phyloP scores from a whole-genome alignment of 2,888 invertebrate genomes.

The Atrina japonica region DNA sequence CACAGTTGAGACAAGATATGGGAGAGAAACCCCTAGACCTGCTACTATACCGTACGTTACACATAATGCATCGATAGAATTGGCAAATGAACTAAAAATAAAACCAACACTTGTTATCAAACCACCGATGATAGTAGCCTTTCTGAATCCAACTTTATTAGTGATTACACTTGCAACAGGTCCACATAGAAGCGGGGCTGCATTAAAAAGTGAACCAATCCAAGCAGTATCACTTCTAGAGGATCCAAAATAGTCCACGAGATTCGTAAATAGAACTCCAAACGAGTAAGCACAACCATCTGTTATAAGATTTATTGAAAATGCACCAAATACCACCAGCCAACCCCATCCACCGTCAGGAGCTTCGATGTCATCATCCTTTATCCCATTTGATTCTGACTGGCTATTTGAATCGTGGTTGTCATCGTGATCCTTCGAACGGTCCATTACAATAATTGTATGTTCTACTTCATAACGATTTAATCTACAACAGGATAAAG shows the following conservation, averaged over 20 bases:
- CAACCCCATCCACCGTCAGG: slow-evolving; percentile 91
- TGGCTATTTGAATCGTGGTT: neutral
- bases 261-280: slow-evolving; percentile 92
- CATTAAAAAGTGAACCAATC: slow-evolving; percentile 94
- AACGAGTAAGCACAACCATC: slow-evolving; percentile 96
- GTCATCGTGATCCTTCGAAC: neutral
- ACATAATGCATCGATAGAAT: slow-evolving; percentile 68
- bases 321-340: slow-evolving; percentile 93
- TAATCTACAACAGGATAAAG: no score
- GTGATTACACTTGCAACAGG: slow-evolving; percentile 72
- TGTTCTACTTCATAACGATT: no score
- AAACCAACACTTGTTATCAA: slow-evolving; percentile 74
- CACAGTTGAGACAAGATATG: slow-evolving; percentile 77
- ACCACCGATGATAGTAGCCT: slow-evolving; percentile 72
- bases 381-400: neutral
- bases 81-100: slow-evolving; percentile 65
- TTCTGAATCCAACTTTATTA: slow-evolving; percentile 72
- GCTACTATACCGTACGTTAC: slow-evolving; percentile 75
- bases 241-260: slow-evolving; percentile 91
- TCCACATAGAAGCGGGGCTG: slow-evolving; percentile 87
- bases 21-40: slow-evolving; percentile 76
- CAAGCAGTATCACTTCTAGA: slow-evolving; percentile 93
- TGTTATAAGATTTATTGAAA: slow-evolving; percentile 93
- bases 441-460: no score
- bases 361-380: slow-evolving; percentile 1